Evolutionary conservation across 2,797 vertebrate species (phyloP).

Genomic region (Apogon hyalosoma): DNA sequence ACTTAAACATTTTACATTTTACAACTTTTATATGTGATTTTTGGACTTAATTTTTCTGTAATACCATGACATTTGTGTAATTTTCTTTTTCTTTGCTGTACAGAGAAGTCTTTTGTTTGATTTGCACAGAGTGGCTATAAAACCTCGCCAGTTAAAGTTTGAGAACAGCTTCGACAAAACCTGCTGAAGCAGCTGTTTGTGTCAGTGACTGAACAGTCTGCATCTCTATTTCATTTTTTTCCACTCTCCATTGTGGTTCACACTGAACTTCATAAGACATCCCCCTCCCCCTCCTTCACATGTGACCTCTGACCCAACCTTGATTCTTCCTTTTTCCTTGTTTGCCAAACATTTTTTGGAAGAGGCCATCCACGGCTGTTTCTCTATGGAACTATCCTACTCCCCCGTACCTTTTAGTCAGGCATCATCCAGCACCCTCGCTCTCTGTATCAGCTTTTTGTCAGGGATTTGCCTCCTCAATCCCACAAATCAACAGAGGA

Average conservation of each 20-base stretch:
- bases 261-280: conserved; percentile 42
- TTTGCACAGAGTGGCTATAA: conserved; percentile 1
- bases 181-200: neutral
- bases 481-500: conserved; percentile 88
- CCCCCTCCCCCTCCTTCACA: conserved; percentile 20
- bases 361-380: conserved; percentile 48
- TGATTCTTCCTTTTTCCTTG: conserved; percentile 40
- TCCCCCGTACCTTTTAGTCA: conserved; percentile 14
- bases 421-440: conserved; percentile 67
- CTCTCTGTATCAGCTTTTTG: conserved; percentile 78
- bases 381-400: conserved; percentile 42
- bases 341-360: conserved; percentile 50
- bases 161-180: neutral
- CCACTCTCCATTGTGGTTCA: conserved; percentile 1
- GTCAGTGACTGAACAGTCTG: conserved; percentile 8
- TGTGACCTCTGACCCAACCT: conserved; percentile 52
- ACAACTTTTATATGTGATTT: conserved; percentile 18
- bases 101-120: neutral
- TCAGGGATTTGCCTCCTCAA: conserved; percentile 84
- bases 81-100: neutral
- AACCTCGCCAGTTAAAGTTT: neutral
- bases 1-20: conserved; percentile 32
- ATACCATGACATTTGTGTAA: neutral
- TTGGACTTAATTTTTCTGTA: neutral
- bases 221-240: conserved; percentile 31